These are phyloP conservation scores for Pristionchus fissidentatus DNA, from an alignment of 2,888 invertebrate species.

Conservation along the genomic window DNA sequence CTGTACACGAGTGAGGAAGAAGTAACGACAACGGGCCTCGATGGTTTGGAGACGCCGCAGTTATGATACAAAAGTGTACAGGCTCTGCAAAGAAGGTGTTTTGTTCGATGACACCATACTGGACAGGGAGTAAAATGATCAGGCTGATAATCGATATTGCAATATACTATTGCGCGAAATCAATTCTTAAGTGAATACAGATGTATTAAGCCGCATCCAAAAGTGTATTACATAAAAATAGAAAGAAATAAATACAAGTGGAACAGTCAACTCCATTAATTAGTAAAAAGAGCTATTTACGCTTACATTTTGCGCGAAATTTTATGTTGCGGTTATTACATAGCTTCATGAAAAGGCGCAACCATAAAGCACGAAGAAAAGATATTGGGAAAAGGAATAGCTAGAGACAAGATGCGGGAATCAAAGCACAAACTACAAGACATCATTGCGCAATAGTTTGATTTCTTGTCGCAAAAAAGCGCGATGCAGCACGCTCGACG, in stretches of 20 bases:
- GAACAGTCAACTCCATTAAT: no score
- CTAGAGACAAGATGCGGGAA: neutral
- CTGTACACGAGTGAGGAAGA: slow-evolving; percentile 9
- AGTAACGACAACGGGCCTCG: slow-evolving; percentile 28
- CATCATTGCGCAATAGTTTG: neutral
- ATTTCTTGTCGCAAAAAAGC: slow-evolving; percentile 31
- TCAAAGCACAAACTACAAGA: slow-evolving; percentile 34
- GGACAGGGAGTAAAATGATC: no score
- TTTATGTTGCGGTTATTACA: no score
- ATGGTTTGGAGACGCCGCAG: neutral
- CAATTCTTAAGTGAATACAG: no score
- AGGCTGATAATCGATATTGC: no score
- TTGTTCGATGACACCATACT: no score
- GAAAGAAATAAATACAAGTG: neutral
- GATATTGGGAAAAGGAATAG: neutral
- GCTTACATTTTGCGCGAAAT: no score
- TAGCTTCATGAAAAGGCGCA: neutral
- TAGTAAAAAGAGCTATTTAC: no score
- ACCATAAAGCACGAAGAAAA: neutral
- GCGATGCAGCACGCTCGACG: slow-evolving; percentile 44
- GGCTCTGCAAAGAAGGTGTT: neutral
- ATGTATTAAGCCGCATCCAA: no score
- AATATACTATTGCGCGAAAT: no score
- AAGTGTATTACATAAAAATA: neutral
- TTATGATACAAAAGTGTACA: slow-evolving; percentile 48